Evolutionary conservation across 2,888 invertebrate genomes (phyloP), one percentile per base, ranked within the genome.

Genomic region (Drosophila nr. perissopoda): DNA sequence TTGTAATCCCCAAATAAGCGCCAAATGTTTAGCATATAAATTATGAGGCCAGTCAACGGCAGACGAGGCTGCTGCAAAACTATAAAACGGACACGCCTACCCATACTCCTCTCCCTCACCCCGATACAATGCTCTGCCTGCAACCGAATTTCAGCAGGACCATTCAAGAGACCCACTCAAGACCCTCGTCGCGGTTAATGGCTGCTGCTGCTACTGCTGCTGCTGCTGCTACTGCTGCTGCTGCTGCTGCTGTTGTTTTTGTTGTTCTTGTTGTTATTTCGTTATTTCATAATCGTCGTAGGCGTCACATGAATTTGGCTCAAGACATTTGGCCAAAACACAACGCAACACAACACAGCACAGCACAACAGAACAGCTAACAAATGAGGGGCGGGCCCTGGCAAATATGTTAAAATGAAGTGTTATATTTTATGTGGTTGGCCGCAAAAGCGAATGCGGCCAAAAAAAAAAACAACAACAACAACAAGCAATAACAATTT

Each of bases 1-100:
- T 57, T 79, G 83, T 85, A 87, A 85, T 83, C 85, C 85, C 87
- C 85, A 70, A 76, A 82, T 71, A 72, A 78, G 74, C 74, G 73
- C 80, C 83, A 86, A 87, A 85, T 87, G 85, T 74, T 86, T 87
- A 87, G 87, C 85, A 86, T 86, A 86, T 86, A 86, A 86, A 86
- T 87, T 86, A 86, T 87, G 82, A 74, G 76, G 62, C 73, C 69
- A 73, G 79, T 61, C 71, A 76, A 29, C 46, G 52, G 52, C 76
- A 76, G 74, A 75, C 70, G 64, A 42, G 31, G 54, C 57, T 48
- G 34, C 59, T 59, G 68, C 67, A 34, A 59, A 74, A 73, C 69
- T 59, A 74, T 59, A 49, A 74, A 74, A 52, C 62, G 40, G 51
- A 54, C 57, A 69, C 63, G 21, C 33, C 53, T 56, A 27, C 38